Conservation (phyloP, 1,140 invertebrate species). For the Drosophila nebulosa region DNA sequence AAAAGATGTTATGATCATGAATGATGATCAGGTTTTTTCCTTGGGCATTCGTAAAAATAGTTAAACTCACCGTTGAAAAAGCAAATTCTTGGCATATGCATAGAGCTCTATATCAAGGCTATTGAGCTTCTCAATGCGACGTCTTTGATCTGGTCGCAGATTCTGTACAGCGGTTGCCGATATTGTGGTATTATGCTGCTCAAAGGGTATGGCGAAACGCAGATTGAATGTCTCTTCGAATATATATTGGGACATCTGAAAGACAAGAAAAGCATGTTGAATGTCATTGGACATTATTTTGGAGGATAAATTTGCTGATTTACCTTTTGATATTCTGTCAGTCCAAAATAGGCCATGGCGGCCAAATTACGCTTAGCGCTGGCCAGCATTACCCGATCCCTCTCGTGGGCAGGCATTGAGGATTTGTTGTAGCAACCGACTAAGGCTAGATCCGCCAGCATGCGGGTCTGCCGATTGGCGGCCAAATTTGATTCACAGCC, state of each 20-base stretch:
- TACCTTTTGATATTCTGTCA: constrained; percentile 97
- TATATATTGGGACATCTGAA: constrained; percentile 93
- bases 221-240: constrained; percentile 99
- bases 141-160: constrained; percentile 87
- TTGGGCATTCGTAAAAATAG: background rate
- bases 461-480: constrained; percentile 97
- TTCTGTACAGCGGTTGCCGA: constrained; percentile 89
- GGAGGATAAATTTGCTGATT: background rate
- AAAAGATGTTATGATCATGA: constrained; percentile 19
- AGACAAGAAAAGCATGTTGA: background rate
- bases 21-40: constrained; percentile 51
- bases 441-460: constrained; percentile 96
- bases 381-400: constrained; percentile 91
- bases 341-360: constrained; percentile 97
- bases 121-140: constrained; percentile 91
- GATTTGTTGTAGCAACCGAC: constrained; percentile 97
- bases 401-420: constrained; percentile 86
- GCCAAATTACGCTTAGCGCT: constrained; percentile 97
- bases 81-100: constrained; percentile 94
- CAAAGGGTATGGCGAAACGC: constrained; percentile 92
- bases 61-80: constrained; percentile 85
- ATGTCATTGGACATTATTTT: background rate
- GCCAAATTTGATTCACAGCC: constrained; percentile 95
- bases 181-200: constrained; percentile 94
- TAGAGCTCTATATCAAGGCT: constrained; percentile 96